A percentile compares a stretch with the other conserved stretches of the same genome.
Conservation (phyloP, 2,797 vertebrate genomes). For the Esox masquinongy region DNA sequence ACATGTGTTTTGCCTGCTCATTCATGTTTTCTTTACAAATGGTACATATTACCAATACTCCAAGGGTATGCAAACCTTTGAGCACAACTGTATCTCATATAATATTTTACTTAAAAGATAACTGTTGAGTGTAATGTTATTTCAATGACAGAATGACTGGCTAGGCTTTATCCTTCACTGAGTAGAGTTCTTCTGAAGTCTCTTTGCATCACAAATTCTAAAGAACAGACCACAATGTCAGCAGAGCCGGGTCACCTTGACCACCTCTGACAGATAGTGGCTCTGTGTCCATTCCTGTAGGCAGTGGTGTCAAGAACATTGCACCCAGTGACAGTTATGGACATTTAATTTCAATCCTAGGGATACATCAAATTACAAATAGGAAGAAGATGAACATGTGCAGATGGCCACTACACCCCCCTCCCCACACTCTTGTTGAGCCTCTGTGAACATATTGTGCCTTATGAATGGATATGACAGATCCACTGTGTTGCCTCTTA, state of each 20-base stretch:
- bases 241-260: not conserved
- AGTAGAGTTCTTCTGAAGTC: not conserved
- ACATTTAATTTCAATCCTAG: not conserved
- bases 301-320: not conserved
- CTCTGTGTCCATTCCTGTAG: not conserved
- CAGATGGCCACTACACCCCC: not conserved
- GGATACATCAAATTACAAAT: not conserved
- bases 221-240: not conserved
- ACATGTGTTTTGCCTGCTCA: too few relatives aligned
- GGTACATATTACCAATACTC: too few relatives aligned
- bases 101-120: not conserved
- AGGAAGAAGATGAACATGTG: too few relatives aligned
- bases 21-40: too few relatives aligned
- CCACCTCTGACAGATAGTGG: not conserved
- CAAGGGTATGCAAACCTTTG: too few relatives aligned
- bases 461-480: not conserved
- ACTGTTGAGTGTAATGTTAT: not conserved
- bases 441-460: not conserved
- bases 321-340: too few relatives aligned
- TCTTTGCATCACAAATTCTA: not conserved
- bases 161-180: not conserved
- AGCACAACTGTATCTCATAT: not conserved
- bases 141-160: not conserved
- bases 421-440: not conserved
- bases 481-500: constrained; percentile 1